phyloP scores from a whole-genome alignment of 2,113 vertebrate species.

The Myrmecobius fasciatus region DNA sequence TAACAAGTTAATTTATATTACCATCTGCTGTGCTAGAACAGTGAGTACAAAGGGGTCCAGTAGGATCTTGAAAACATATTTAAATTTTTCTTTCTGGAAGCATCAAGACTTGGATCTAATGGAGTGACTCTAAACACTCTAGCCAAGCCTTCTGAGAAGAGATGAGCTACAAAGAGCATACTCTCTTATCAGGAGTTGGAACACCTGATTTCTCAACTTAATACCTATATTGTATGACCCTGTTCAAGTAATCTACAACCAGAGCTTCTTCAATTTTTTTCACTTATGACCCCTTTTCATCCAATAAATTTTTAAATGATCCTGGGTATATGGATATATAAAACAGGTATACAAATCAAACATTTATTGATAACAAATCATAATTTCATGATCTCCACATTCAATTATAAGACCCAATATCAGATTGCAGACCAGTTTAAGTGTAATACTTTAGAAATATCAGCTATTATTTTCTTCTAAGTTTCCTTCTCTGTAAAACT shows the following conservation, averaged over 20 bases:
- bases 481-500: neutral
- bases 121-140: neutral
- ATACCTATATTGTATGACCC: neutral
- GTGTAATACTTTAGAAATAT: neutral
- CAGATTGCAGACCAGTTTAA: too few species aligned
- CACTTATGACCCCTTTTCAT: too few species aligned
- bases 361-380: too few species aligned
- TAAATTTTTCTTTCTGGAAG: neutral
- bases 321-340: too few species aligned
- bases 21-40: neutral
- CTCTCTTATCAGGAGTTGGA: neutral
- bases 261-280: too few species aligned
- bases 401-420: too few species aligned
- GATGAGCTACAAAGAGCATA: neutral
- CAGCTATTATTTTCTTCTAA: neutral
- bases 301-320: too few species aligned
- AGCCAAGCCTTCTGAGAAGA: neutral
- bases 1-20: neutral
- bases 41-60: neutral
- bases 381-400: too few species aligned
- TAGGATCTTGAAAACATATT: neutral
- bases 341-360: too few species aligned
- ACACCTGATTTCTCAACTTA: neutral
- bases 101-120: neutral
- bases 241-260: neutral